Evolutionary conservation across 1,140 invertebrate species (phyloP).

Genomic region (Dendrolimus punctatus): DNA sequence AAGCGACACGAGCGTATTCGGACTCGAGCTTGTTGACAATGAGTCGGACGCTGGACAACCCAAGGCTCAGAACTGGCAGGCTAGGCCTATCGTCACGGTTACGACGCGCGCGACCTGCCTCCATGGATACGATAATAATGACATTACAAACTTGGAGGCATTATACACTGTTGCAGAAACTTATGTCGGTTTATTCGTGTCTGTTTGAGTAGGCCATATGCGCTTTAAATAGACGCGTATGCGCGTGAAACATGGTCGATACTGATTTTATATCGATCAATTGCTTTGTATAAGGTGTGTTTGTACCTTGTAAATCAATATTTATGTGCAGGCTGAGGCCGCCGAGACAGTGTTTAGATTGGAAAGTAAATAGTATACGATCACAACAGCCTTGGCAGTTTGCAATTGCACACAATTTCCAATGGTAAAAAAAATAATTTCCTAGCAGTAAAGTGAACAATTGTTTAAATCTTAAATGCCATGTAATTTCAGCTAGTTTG

Average conservation of each 20-base stretch:
- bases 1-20: slow-evolving; percentile 36
- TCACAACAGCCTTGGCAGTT: slow-evolving; percentile 7
- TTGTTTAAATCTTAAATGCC: too few relatives aligned
- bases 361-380: slow-evolving; percentile 10
- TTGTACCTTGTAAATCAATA: slow-evolving; percentile 25
- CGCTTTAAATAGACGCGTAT: slow-evolving; percentile 33
- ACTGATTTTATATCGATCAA: slow-evolving; percentile 38
- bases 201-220: slow-evolving; percentile 40
- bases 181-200: slow-evolving; percentile 29
- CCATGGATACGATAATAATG: slow-evolving; percentile 50
- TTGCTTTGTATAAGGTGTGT: slow-evolving; percentile 20
- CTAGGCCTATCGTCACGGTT: slow-evolving; percentile 57
- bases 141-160: slow-evolving; percentile 17
- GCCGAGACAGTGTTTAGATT: slow-evolving; percentile 4
- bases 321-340: slow-evolving; percentile 7
- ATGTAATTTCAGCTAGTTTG: too few relatives aligned
- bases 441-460: too few relatives aligned
- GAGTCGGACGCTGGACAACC: slow-evolving; percentile 53
- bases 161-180: neutral
- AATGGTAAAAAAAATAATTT: too few relatives aligned
- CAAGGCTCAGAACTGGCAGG: slow-evolving; percentile 48
- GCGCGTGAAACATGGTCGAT: slow-evolving; percentile 30
- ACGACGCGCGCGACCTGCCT: slow-evolving; percentile 41
- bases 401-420: slow-evolving; percentile 1
- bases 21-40: slow-evolving; percentile 59